These are phyloP conservation scores for Cricetomys ansorgei DNA, from an alignment of 2,113 vertebrate genomes.

Conservation along the genomic window DNA sequence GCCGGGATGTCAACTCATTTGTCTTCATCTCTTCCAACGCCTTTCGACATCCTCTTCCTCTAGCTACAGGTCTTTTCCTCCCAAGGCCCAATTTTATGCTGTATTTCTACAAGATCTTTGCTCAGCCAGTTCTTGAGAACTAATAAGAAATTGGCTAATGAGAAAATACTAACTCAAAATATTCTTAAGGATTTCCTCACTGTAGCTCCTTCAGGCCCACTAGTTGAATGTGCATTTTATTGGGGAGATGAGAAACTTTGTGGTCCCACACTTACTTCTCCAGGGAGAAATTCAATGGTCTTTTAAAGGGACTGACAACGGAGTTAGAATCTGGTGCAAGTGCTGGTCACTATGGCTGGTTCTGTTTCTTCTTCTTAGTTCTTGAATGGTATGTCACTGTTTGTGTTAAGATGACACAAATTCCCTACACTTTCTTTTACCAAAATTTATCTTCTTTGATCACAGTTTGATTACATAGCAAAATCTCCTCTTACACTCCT, in stretches of 20 bases:
- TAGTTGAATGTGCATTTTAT: neutral
- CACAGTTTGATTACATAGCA: neutral
- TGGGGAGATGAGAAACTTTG: neutral
- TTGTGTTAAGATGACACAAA: neutral
- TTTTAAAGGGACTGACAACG: neutral
- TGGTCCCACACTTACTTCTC: conserved; percentile 51
- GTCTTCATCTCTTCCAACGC: neutral
- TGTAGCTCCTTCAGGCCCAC: neutral
- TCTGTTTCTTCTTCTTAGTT: neutral
- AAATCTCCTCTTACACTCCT: neutral
- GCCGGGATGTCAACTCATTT: neutral
- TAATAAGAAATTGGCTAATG: neutral
- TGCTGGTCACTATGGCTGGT: neutral
- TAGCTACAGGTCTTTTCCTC: neutral
- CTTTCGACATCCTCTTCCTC: neutral
- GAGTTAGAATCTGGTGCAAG: neutral
- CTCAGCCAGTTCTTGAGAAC: conserved; percentile 4
- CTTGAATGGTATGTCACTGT: neutral
- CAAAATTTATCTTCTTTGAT: conserved; percentile 30
- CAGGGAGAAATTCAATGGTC: conserved; percentile 27
- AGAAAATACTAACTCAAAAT: neutral
- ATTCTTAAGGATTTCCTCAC: neutral
- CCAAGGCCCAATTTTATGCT: neutral
- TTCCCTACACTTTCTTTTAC: neutral
- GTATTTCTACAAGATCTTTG: neutral